Percentiles rank a stretch among this genome's conserved stretches.
Evolutionary conservation across 1,140 invertebrate genomes (phyloP).

Genomic region (Thaumatotibia leucotreta): DNA sequence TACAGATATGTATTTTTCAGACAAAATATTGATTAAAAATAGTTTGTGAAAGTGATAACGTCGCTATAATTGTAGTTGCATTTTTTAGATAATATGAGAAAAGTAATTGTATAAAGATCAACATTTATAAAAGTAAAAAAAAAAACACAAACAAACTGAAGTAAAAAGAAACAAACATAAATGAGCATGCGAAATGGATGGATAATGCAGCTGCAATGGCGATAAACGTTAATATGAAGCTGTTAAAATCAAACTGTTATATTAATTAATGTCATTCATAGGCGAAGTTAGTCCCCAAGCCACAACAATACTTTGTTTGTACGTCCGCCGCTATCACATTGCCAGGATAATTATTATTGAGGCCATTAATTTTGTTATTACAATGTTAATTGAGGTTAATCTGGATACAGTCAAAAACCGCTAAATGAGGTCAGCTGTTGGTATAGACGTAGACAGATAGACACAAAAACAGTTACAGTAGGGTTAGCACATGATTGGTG

Average conservation of each 20-base stretch:
- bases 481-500: too few relatives aligned
- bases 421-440: background rate
- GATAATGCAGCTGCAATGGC: slow-evolving; percentile 68
- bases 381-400: background rate
- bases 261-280: slow-evolving; percentile 33
- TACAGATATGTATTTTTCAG: slow-evolving; percentile 18
- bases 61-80: too few relatives aligned
- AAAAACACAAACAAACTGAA: slow-evolving; percentile 28
- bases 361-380: background rate
- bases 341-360: slow-evolving; percentile 3
- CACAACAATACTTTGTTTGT: slow-evolving; percentile 70
- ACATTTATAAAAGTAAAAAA: slow-evolving; percentile 14
- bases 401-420: background rate
- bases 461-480: too few relatives aligned
- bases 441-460: too few relatives aligned
- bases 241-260: slow-evolving; percentile 41
- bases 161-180: slow-evolving; percentile 11
- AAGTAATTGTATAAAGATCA: slow-evolving; percentile 12
- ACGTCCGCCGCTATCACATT: slow-evolving; percentile 49
- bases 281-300: slow-evolving; percentile 58
- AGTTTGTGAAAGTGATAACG: too few relatives aligned
- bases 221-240: slow-evolving; percentile 47
- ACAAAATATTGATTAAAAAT: too few relatives aligned
- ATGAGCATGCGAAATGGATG: slow-evolving; percentile 32
- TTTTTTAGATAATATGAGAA: too few relatives aligned